Evolutionary conservation across 2,888 invertebrate species (phyloP).

Genomic region (Drosophila rubida): DNA sequence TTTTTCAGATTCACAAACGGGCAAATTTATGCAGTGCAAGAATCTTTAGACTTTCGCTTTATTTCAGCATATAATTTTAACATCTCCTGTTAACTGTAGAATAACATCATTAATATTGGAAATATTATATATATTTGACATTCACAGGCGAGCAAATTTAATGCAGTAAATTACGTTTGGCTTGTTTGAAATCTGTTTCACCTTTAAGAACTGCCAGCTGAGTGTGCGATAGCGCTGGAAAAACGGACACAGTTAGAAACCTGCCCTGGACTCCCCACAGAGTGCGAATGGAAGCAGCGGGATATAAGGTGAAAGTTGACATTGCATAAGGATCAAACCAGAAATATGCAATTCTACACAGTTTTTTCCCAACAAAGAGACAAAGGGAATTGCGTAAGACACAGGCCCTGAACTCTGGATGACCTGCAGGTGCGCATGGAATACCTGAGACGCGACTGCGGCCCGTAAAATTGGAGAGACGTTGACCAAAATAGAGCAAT

Average conservation of each 20-base stretch:
- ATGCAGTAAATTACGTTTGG: background rate
- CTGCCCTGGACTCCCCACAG: slow-evolving; percentile 38
- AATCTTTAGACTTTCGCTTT: slow-evolving; percentile 25
- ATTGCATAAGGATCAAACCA: slow-evolving; percentile 61
- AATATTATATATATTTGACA: too few species aligned
- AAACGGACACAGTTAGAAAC: slow-evolving; percentile 8
- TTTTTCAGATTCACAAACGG: too few species aligned
- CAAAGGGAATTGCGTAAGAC: slow-evolving; percentile 51
- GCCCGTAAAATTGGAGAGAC: slow-evolving; percentile 37
- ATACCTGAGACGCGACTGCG: slow-evolving; percentile 41
- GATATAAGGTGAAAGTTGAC: slow-evolving; percentile 66
- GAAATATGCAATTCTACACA: slow-evolving; percentile 41
- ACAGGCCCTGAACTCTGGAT: slow-evolving; percentile 28
- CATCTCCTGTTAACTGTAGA: too few species aligned
- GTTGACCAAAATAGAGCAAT: slow-evolving; percentile 68
- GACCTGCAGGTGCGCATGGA: slow-evolving; percentile 46
- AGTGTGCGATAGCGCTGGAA: background rate
- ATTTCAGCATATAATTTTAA: background rate
- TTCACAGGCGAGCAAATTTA: too few species aligned
- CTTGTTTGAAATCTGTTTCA: slow-evolving; percentile 1
- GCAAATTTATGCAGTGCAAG: too few species aligned
- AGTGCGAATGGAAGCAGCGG: slow-evolving; percentile 35
- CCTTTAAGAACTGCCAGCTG: background rate
- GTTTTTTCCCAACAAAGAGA: slow-evolving; percentile 16
- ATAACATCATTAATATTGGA: background rate